Conservation (phyloP, 2,888 invertebrate genomes). For the Amphiduros pacificus region DNA sequence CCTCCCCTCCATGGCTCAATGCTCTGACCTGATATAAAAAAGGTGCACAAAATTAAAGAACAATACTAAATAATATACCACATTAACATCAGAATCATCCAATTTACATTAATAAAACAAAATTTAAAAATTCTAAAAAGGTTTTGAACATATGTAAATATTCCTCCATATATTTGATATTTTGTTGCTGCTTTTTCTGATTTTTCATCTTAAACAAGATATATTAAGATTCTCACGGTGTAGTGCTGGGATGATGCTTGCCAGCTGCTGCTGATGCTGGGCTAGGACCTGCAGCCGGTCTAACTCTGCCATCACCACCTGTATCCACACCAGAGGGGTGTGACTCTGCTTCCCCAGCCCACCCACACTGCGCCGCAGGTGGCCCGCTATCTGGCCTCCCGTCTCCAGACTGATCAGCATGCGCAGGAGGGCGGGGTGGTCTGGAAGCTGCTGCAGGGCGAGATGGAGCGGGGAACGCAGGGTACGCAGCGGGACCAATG, state of each 20-base stretch:
- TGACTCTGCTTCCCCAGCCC: constrained; percentile 30
- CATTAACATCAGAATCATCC: not conserved
- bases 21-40: not conserved
- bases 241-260: constrained; percentile 29
- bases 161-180: not conserved
- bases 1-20: not conserved
- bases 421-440: constrained; percentile 37
- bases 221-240: not conserved
- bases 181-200: not conserved
- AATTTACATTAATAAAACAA: not conserved
- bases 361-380: constrained; percentile 46
- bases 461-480: constrained; percentile 37
- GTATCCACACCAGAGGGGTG: constrained; percentile 22
- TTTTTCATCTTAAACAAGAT: not conserved
- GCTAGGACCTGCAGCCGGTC: constrained; percentile 20
- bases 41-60: not conserved
- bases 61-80: not conserved
- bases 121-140: not conserved
- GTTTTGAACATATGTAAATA: not conserved
- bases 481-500: constrained; percentile 33
- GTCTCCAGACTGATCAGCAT: constrained; percentile 45
- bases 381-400: constrained; percentile 40
- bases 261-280: constrained; percentile 40
- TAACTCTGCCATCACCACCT: constrained; percentile 39
- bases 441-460: constrained; percentile 42